These are phyloP conservation scores for Lerema accius DNA, from an alignment of 1,140 invertebrate species.

Conservation along the genomic window DNA sequence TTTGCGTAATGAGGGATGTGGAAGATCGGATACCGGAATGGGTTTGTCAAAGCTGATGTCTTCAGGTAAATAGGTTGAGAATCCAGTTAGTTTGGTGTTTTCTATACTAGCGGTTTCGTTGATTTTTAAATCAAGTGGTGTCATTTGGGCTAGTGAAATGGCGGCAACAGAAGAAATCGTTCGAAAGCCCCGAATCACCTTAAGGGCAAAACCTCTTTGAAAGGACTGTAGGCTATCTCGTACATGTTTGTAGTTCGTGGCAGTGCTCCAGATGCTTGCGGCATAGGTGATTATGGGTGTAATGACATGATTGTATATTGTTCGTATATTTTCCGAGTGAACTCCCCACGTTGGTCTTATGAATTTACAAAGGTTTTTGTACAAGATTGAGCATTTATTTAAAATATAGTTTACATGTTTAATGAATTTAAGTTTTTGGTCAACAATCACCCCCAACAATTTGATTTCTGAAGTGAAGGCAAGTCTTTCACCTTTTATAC, in stretches of 20 bases:
- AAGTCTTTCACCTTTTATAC: not conserved
- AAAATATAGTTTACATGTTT: conserved; percentile 18
- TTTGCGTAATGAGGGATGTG: conserved; percentile 15
- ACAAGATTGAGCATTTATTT: conserved; percentile 25
- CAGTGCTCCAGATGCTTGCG: conserved; percentile 28
- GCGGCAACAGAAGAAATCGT: conserved; percentile 29
- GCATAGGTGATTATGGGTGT: conserved; percentile 40
- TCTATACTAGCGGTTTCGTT: conserved; percentile 18
- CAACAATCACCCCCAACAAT: conserved; percentile 21
- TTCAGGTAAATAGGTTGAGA: conserved; percentile 2
- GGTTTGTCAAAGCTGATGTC: conserved; percentile 15
- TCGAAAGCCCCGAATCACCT: conserved; percentile 18
- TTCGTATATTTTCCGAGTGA: conserved; percentile 32
- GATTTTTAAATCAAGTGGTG: conserved; percentile 26
- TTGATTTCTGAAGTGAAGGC: conserved; percentile 19
- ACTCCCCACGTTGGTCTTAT: conserved; percentile 37
- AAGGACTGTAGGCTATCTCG: not conserved
- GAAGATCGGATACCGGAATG: not conserved
- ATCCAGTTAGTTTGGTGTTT: not conserved
- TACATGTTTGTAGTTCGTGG: not conserved
- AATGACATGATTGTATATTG: conserved; percentile 34
- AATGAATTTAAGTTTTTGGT: too few relatives aligned
- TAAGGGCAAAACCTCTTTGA: too few relatives aligned
- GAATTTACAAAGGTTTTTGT: too few relatives aligned
- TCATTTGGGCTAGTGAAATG: too few relatives aligned